Percentiles rank a stretch among this genome's conserved stretches.
Evolutionary conservation across 2,888 invertebrate genomes (phyloP).

Genomic region (Trissoscelio sp.): DNA sequence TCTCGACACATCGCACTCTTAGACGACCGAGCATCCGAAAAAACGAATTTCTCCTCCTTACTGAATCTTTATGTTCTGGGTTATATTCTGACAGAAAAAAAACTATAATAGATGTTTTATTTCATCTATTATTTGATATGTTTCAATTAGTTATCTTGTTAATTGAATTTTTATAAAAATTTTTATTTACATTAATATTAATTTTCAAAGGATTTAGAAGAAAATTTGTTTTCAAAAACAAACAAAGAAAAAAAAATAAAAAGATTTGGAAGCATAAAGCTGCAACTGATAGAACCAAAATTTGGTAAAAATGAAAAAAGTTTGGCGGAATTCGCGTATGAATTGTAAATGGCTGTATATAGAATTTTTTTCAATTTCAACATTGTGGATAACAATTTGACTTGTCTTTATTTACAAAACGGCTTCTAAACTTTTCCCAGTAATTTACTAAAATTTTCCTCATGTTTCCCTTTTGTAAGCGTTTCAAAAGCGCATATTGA

Average conservation of each 20-base stretch:
- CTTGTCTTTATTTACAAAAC: conserved; percentile 22
- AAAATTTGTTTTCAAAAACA: too few relatives aligned
- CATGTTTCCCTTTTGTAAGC: conserved; percentile 29
- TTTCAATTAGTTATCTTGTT: too few relatives aligned
- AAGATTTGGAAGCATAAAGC: too few relatives aligned
- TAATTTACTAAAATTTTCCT: conserved; percentile 31
- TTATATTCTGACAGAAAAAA: background rate
- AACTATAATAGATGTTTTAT: background rate
- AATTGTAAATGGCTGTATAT: background rate
- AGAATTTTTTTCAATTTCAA: background rate
- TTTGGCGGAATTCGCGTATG: background rate
- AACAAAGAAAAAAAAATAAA: too few relatives aligned
- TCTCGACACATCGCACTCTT: conserved; percentile 11
- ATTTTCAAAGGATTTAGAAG: too few relatives aligned
- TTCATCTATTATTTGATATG: background rate
- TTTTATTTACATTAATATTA: too few relatives aligned
- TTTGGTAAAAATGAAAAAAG: background rate
- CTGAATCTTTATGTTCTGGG: background rate
- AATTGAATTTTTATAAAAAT: too few relatives aligned
- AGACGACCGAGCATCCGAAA: background rate
- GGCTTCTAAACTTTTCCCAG: conserved; percentile 5
- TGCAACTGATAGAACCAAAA: too few relatives aligned
- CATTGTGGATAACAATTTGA: conserved; percentile 9
- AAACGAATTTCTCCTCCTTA: conserved; percentile 16
- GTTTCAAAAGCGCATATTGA: conserved; percentile 25